These are phyloP conservation scores for Coelopa pilipes DNA, from an alignment of 2,888 invertebrate species.

Conservation along the genomic window DNA sequence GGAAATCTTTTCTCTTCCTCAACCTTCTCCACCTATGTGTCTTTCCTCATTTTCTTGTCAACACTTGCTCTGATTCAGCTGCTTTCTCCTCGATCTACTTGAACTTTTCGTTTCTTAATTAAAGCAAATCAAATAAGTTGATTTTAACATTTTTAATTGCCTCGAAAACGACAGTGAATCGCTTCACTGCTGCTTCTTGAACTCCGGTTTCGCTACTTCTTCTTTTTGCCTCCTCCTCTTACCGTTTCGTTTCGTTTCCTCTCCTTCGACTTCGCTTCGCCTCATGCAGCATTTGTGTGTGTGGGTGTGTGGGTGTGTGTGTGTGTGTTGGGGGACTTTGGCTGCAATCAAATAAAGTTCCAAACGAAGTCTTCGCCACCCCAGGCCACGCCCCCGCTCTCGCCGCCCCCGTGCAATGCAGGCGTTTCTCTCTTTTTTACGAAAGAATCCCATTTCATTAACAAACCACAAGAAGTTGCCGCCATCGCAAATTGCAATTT, in stretches of 20 bases:
- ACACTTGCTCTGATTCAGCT: background rate
- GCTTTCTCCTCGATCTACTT: background rate
- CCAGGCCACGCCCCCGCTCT: too few species aligned
- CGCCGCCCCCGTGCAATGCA: background rate
- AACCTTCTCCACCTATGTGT: too few species aligned
- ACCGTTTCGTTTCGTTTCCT: too few species aligned
- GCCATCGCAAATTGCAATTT: conserved; percentile 23
- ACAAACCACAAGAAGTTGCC: conserved; percentile 30
- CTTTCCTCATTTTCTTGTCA: too few species aligned
- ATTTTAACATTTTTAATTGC: conserved; percentile 38
- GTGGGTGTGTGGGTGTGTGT: too few species aligned
- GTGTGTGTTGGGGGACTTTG: background rate
- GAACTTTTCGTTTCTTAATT: conserved; percentile 26
- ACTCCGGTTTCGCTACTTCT: too few species aligned
- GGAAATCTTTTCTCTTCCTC: too few species aligned
- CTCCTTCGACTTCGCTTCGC: too few species aligned
- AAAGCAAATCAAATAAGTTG: conserved; percentile 22
- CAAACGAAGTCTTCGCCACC: conserved; percentile 15
- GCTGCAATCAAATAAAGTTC: conserved; percentile 27
- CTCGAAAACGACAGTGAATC: conserved; percentile 38
- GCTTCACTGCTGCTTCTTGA: conserved; percentile 26
- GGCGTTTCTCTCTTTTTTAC: too few species aligned
- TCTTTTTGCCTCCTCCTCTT: too few species aligned
- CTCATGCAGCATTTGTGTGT: too few species aligned
- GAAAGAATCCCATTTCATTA: conserved; percentile 27